Percentiles rank a stretch among this genome's conserved stretches.
phyloP scores from a whole-genome alignment of 1,140 invertebrate species.

The Zaprionus vittiger region DNA sequence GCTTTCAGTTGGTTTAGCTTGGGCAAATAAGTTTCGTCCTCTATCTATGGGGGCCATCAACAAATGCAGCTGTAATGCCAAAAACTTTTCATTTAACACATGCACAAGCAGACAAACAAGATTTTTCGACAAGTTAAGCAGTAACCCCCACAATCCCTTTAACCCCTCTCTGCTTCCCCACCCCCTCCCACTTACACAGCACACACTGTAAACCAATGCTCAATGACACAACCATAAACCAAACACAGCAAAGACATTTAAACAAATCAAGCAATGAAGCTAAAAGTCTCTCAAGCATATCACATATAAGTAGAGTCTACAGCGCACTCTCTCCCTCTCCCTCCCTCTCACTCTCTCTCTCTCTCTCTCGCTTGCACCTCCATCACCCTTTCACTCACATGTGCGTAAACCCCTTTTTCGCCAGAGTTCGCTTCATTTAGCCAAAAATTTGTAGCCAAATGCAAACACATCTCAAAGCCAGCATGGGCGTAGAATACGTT shows the following conservation, averaged over 20 bases:
- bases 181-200: not conserved
- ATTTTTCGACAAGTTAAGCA: conserved; percentile 65
- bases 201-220: conserved; percentile 29
- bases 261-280: conserved; percentile 81
- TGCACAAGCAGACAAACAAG: conserved; percentile 64
- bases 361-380: not conserved
- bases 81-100: conserved; percentile 75
- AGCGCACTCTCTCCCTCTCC: not conserved
- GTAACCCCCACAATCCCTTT: conserved; percentile 33
- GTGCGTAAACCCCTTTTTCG: conserved; percentile 35
- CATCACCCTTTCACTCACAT: not conserved
- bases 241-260: conserved; percentile 82
- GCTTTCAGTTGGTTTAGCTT: conserved; percentile 64
- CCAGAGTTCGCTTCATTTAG: conserved; percentile 70
- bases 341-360: not conserved
- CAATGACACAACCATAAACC: conserved; percentile 76
- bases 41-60: conserved; percentile 78
- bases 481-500: not conserved
- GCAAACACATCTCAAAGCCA: conserved; percentile 27
- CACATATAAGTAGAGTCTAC: conserved; percentile 57
- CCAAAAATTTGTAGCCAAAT: conserved; percentile 61
- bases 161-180: not conserved
- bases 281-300: conserved; percentile 79
- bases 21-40: conserved; percentile 72
- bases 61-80: conserved; percentile 66